Evolutionary conservation across 2,797 vertebrate species (phyloP).

Genomic region (Merluccius polli): DNA sequence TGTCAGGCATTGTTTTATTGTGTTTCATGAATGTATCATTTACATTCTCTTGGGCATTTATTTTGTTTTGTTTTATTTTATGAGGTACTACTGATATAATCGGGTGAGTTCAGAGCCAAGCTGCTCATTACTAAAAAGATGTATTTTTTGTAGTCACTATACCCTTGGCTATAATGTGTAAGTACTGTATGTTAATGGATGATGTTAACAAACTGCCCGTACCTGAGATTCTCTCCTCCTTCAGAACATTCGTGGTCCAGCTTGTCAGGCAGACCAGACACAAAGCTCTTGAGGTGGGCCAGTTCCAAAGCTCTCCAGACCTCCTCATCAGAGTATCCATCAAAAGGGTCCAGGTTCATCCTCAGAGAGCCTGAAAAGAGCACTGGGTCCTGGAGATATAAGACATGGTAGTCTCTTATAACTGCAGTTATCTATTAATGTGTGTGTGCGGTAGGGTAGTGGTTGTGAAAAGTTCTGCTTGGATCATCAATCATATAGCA

Average conservation of each 20-base stretch:
- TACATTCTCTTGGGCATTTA: too few species aligned
- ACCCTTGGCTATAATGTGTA: neutral
- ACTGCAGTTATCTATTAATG: too few species aligned
- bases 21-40: too few species aligned
- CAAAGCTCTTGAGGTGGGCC: slow-evolving; percentile 83
- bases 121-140: too few species aligned
- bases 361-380: slow-evolving; percentile 93
- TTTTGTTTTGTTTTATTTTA: too few species aligned
- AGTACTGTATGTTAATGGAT: neutral
- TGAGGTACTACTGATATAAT: too few species aligned
- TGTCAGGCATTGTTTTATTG: too few species aligned
- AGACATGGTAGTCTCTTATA: neutral
- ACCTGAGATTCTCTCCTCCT: slow-evolving; percentile 91
- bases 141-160: too few species aligned
- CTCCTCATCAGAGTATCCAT: slow-evolving; percentile 85
- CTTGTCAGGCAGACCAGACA: slow-evolving; percentile 83
- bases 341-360: slow-evolving; percentile 96
- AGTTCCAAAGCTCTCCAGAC: slow-evolving; percentile 89
- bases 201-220: slow-evolving; percentile 68
- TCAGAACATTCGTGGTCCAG: slow-evolving; percentile 86
- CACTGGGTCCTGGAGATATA: slow-evolving; percentile 80
- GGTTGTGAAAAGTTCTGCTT: neutral
- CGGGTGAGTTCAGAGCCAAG: too few species aligned
- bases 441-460: neutral
- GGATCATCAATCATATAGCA: too few species aligned